Conservation (phyloP, 2,113 vertebrate species). For the Sinocyclocheilus anophthalmus region DNA sequence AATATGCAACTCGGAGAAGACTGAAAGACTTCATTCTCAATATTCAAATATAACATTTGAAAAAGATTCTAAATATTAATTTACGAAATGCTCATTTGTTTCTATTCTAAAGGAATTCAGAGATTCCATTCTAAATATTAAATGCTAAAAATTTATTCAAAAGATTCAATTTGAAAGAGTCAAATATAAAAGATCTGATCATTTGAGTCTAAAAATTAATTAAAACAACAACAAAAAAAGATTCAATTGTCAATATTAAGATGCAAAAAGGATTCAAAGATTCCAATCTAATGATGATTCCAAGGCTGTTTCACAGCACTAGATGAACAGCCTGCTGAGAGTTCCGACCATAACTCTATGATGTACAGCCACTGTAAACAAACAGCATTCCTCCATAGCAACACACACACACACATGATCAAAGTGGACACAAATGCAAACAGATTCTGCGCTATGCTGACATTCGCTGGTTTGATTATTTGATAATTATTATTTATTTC, state of each 20-base stretch:
- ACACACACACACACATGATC: neutral
- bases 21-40: neutral
- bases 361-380: constrained; percentile 15
- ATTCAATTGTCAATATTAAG: too few relatives aligned
- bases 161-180: neutral
- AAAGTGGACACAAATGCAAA: constrained; percentile 8
- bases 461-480: neutral
- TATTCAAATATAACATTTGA: neutral
- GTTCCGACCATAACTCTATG: neutral
- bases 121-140: neutral
- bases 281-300: neutral
- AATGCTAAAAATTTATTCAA: neutral
- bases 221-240: too few relatives aligned
- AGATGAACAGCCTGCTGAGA: neutral
- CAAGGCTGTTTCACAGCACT: neutral
- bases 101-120: neutral
- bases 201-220: neutral
- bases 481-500: constrained; percentile 3
- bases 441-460: neutral
- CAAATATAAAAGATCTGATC: neutral
- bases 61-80: neutral
- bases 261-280: neutral
- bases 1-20: neutral
- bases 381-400: constrained; percentile 12
- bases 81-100: neutral